Conservation (phyloP, 2,113 vertebrate species). For the Oryzias curvinotus region DNA sequence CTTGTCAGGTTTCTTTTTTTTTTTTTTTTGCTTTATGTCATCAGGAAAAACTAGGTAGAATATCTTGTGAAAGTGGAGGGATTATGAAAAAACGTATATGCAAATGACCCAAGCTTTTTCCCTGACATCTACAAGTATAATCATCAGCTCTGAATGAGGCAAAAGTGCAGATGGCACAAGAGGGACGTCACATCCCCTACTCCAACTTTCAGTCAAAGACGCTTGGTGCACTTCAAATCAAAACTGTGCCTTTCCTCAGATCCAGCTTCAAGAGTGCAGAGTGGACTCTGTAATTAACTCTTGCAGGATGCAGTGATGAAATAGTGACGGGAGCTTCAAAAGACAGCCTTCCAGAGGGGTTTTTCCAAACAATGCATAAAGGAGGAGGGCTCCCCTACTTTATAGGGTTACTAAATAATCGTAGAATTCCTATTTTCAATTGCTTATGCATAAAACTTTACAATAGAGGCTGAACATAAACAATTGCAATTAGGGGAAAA, state of each 20-base stretch:
- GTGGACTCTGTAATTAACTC: slow-evolving; percentile 55
- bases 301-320: slow-evolving; percentile 58
- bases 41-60: too few relatives aligned
- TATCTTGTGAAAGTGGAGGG: too few relatives aligned
- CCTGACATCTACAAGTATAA: slow-evolving; percentile 7
- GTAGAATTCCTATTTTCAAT: slow-evolving; percentile 50
- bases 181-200: slow-evolving; percentile 11
- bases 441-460: slow-evolving; percentile 52
- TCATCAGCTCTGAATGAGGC: slow-evolving; percentile 12
- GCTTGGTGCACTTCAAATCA: slow-evolving; percentile 24
- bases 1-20: too few relatives aligned
- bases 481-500: slow-evolving; percentile 40
- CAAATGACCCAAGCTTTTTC: too few relatives aligned
- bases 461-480: slow-evolving; percentile 52
- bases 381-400: slow-evolving; percentile 46
- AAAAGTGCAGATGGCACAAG: slow-evolving; percentile 26
- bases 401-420: slow-evolving; percentile 55
- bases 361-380: slow-evolving; percentile 35
- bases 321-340: slow-evolving; percentile 60
- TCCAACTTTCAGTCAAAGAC: slow-evolving; percentile 26
- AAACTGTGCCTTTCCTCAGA: slow-evolving; percentile 34
- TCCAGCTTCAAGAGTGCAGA: slow-evolving; percentile 34
- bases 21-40: too few relatives aligned
- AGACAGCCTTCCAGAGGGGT: slow-evolving; percentile 45
- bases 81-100: too few relatives aligned